Base-by-base conservation (phyloP, 2,888 invertebrate species). In the Megastigmus dorsalis region DNA sequence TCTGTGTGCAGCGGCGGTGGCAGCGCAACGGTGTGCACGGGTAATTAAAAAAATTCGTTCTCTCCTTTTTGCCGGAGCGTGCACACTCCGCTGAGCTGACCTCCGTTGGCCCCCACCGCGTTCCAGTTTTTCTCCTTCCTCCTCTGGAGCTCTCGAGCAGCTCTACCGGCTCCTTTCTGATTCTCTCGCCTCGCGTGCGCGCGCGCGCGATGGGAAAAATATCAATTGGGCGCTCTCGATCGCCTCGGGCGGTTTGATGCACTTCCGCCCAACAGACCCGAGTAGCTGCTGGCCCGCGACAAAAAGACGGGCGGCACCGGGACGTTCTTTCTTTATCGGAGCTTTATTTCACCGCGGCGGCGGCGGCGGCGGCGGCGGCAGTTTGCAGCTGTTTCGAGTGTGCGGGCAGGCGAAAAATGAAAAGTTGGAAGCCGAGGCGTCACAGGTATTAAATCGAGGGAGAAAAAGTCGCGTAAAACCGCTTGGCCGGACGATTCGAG, bases 1-100 rank as follows among this genome's bases (percentile, higher is more conserved):
- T 68, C 65, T 57, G 59, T 38, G 55, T 15, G 30, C 41, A n/a
- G 55, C 15, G 36, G 18, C 36, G 20, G 48, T 48, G 10, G 26
- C 28, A n/a, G n/a, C 30, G 54, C n/a, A 10, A 30, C 38, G 63
- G 68, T 71, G n/a, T 15, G 54, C n/a, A 10, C 30, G 30, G 63
- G 68, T 71, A 75, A 75, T 71, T 72, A 75, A 75, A 75, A 74
- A 70, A 50, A 71, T 50, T 63, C 54, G 30, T 48, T 69, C 43
- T 36, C 28, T 59, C 38, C 26, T 15, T 20, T 45, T 59, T 41
- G 15, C n/a, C n/a, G n/a, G n/a, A n/a, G n/a, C n/a, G n/a, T n/a
- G n/a, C n/a, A n/a, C n/a, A n/a, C n/a, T n/a, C n/a, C n/a, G n/a
- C n/a, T n/a, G n/a, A n/a, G n/a, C n/a, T n/a, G n/a, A n/a, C n/a